phyloP scores from a whole-genome alignment of 2,797 vertebrate genomes.

The Thunnus albacares region DNA sequence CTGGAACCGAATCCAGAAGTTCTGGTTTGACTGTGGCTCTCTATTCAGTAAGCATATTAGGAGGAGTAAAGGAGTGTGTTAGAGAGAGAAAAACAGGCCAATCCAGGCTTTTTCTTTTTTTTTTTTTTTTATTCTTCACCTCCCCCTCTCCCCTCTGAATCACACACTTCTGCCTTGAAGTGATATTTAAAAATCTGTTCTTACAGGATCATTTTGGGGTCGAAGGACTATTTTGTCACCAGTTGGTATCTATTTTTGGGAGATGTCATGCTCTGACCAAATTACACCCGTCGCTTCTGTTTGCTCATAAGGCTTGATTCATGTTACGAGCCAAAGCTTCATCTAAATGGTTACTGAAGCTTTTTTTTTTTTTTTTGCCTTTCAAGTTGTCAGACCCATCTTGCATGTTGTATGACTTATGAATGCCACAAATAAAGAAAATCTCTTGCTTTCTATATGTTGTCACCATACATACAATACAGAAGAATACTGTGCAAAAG shows the following conservation, averaged over 20 bases:
- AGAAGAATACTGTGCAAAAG: background rate
- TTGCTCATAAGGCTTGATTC: slow-evolving; percentile 22
- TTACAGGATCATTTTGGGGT: slow-evolving; percentile 31
- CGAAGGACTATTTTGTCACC: slow-evolving; percentile 33
- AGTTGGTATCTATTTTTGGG: slow-evolving; percentile 32
- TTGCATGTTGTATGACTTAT: background rate
- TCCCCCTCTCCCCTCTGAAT: slow-evolving; percentile 37
- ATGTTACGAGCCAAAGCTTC: background rate
- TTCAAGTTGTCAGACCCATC: background rate
- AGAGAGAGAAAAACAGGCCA: too few relatives aligned
- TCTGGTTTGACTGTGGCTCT: too few relatives aligned
- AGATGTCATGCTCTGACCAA: slow-evolving; percentile 13
- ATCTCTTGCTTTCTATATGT: background rate
- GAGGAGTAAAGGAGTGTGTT: too few relatives aligned
- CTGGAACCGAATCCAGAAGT: too few relatives aligned
- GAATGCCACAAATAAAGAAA: background rate
- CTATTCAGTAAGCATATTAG: too few relatives aligned
- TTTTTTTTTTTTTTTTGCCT: background rate
- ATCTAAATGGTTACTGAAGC: background rate
- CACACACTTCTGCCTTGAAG: slow-evolving; percentile 43
- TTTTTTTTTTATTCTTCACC: slow-evolving; percentile 5
- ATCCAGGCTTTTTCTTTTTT: background rate
- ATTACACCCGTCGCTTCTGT: slow-evolving; percentile 1
- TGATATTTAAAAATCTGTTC: slow-evolving; percentile 56
- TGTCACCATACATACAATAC: background rate